Percentiles rank a stretch among this genome's conserved stretches.
These are phyloP conservation scores for Proales similis DNA, from an alignment of 1,140 invertebrate species.

Conservation along the genomic window DNA sequence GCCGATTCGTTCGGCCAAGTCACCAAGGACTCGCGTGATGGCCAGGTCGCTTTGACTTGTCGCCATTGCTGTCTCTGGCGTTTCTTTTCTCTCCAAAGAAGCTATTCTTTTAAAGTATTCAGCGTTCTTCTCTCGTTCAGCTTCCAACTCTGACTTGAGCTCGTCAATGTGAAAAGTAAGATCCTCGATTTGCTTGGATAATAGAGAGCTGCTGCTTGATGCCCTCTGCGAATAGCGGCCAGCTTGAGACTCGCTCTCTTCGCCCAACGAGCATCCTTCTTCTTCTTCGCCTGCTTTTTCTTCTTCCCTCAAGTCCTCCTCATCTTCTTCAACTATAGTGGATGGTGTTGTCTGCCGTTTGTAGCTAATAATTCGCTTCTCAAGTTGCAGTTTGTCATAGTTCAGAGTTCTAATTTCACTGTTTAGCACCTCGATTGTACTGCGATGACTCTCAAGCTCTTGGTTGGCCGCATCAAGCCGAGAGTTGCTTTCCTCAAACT, in stretches of 20 bases:
- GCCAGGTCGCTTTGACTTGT: no score
- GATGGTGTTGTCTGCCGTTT: constrained; percentile 12
- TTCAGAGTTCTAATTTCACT: constrained; percentile 23
- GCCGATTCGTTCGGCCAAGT: neutral
- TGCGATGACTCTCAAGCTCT: constrained; percentile 7
- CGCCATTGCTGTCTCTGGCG: no score
- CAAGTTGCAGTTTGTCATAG: constrained; percentile 23
- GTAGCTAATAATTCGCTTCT: constrained; percentile 9
- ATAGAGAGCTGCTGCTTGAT: no score
- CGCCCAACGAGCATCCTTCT: neutral
- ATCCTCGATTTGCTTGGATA: constrained; percentile 21
- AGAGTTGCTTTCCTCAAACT: no score
- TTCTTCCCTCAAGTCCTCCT: constrained; percentile 27
- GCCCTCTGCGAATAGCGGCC: neutral
- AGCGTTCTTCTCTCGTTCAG: constrained; percentile 25
- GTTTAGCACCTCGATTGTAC: constrained; percentile 25
- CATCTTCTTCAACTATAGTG: constrained; percentile 29
- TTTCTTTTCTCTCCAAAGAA: neutral
- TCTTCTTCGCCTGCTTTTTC: constrained; percentile 12
- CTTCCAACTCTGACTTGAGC: constrained; percentile 24
- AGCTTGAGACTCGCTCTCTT: constrained; percentile 10
- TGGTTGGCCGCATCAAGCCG: constrained; percentile 14
- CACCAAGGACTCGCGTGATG: no score
- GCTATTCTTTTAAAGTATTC: constrained; percentile 9
- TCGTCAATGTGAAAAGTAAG: constrained; percentile 35